phyloP scores from a whole-genome alignment of 1,140 invertebrate species.

The Belonocnema kinseyi region DNA sequence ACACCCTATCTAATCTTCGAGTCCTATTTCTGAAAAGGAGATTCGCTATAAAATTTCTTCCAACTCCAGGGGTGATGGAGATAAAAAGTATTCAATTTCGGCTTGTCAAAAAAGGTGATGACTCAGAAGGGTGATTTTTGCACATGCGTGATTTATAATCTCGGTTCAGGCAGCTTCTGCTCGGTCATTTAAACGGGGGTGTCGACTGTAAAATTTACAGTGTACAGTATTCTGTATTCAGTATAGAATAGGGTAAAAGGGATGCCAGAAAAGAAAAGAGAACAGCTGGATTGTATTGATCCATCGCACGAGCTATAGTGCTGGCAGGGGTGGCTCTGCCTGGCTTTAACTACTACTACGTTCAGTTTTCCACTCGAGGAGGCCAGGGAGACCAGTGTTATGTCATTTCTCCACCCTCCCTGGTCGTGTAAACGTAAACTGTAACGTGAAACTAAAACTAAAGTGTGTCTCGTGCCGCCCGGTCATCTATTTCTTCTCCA shows the following conservation, averaged over 20 bases:
- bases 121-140: background rate
- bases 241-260: slow-evolving; percentile 54
- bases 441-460: slow-evolving; percentile 19
- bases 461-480: slow-evolving; percentile 15
- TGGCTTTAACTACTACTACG: slow-evolving; percentile 39
- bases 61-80: background rate
- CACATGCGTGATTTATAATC: slow-evolving; percentile 24
- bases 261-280: slow-evolving; percentile 70
- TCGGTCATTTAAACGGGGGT: slow-evolving; percentile 39
- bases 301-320: slow-evolving; percentile 55
- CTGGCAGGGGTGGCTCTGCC: slow-evolving; percentile 65
- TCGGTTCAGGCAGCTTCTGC: slow-evolving; percentile 35
- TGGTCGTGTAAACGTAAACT: slow-evolving; percentile 46
- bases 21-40: too few species aligned
- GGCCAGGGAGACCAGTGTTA: slow-evolving; percentile 53
- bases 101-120: background rate
- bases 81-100: background rate
- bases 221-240: too few species aligned
- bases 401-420: slow-evolving; percentile 58
- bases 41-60: too few species aligned
- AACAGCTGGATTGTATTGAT: slow-evolving; percentile 74
- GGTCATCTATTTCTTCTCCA: background rate
- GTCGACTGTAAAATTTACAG: too few species aligned
- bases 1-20: too few species aligned
- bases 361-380: slow-evolving; percentile 53